Evolutionary conservation across 2,888 invertebrate genomes (phyloP), one percentile per base, ranked within the genome.

Genomic region (Helleia helle): DNA sequence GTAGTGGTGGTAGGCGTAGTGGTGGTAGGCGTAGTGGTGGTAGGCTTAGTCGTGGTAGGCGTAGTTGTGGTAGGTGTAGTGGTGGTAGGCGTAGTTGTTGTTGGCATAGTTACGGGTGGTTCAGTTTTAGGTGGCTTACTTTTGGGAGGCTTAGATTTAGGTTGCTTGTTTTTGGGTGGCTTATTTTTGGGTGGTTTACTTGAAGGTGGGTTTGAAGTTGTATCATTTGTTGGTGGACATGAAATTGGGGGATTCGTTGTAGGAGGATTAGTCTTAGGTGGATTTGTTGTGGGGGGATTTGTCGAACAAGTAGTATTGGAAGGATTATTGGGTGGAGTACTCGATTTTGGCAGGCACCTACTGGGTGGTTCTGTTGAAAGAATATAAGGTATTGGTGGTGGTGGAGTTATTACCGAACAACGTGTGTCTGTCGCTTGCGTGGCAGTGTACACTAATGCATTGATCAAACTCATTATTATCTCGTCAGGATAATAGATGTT

Each of bases 381-480:
- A 7, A 34, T 34, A 3, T 34, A 34, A 11, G 34, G 34, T 8
- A 34, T 34, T 7, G 34, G 34, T 6, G 34, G 34, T 13, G 34
- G 12, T 22, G 34, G 34, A 8, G 18, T 15, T 15, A 29, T 18
- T 1, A 22, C 39, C 4, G 17, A 14, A 12, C 31, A 12, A 5
- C 31, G 24, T 45, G 45, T 55, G 12, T 59, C 38, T 4, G 39
- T 28, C 5, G 29, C 41, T 30, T 65, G 63, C 1, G 70, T 65
- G 7, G 70, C 62, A 2, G 65, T 68, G 17, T 60, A 64, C 12
- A 79, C 62, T 13, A 79, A 49, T 5, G 76, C 79, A 39, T 76
- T 73, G 7, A 77, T 62, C 22, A 79, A 53, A 44, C 71, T 75
- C 49, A 68, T 55, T 5, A 79, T 71, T 9, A 79, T 59, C 40